Evolutionary conservation across 2,113 vertebrate species (phyloP).

Genomic region (Caracal caracal): DNA sequence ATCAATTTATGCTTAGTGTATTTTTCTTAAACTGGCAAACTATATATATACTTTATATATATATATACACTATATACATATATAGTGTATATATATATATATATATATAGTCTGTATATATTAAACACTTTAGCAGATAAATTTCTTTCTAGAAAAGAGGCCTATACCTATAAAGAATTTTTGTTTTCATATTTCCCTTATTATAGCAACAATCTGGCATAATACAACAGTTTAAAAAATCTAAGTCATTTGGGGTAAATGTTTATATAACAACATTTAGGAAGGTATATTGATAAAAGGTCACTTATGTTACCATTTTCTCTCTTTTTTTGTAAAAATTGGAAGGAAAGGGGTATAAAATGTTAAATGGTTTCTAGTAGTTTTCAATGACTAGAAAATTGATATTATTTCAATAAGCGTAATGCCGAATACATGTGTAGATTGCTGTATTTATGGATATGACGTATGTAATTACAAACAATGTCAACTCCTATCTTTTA

Average conservation of each 20-base stretch:
- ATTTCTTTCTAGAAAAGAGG: constrained; percentile 17
- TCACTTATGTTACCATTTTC: background rate
- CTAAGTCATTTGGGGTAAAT: background rate
- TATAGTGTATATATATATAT: background rate
- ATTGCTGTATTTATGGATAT: background rate
- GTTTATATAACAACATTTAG: constrained; percentile 7
- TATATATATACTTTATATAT: background rate
- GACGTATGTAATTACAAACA: background rate
- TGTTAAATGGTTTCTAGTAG: background rate
- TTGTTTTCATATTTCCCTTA: constrained; percentile 39
- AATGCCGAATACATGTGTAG: background rate
- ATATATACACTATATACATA: too few species aligned
- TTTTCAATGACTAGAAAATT: background rate
- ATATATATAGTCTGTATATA: background rate
- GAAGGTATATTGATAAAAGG: constrained; percentile 10
- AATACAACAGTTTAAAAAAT: constrained; percentile 30
- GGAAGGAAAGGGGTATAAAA: background rate
- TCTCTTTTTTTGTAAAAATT: background rate
- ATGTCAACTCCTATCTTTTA: background rate
- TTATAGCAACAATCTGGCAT: background rate
- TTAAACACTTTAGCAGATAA: constrained; percentile 11
- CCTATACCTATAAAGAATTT: constrained; percentile 45
- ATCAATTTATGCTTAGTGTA: background rate
- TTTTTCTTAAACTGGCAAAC: constrained; percentile 35
- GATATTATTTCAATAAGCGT: background rate